Base-by-base conservation (phyloP, 2,888 invertebrate genomes). In the Lepas anatifera region DNA sequence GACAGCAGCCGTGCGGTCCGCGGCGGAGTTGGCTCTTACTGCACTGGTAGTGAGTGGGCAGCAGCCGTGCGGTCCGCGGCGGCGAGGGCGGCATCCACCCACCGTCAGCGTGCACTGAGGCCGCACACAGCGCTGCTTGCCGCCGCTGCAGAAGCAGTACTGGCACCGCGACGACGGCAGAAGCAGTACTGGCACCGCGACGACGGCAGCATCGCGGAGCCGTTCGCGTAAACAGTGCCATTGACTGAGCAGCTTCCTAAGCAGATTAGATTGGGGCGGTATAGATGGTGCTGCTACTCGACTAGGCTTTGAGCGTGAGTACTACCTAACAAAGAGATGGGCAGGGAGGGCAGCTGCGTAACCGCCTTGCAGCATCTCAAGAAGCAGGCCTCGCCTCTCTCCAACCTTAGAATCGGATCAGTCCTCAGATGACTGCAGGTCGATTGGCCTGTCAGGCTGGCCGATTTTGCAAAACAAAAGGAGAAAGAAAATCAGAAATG, bases 111-210 rank as follows among this genome's bases (percentile, higher is more conserved):
- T 71, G 80, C 93, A 93, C 77, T 87, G 86, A 0, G 92, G 92
- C 73, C 87, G 85, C 69, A 92, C 88, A 80, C 93, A 93, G 76
- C 86, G 85, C 75, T 88, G 85, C 69, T 82, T 82, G 7, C 89
- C 90, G 41, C 84, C 82, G 75, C 90, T 86, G 78, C 93, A 93
- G 81, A 89, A 93, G 81, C 93, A 93, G 80, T 90, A 89, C 80
- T 91, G 89, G 81, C 93, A 93, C n/a, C n/a, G 7, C 89, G 89
- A 39, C 84, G 82, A 75, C 90, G 86, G 78, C 93, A 93, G 81
- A 89, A 93, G 81, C 93, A 93, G 80, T 90, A 89, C 80, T 91
- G 89, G 81, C 93, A 93, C n/a, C 87, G 84, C 72, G 86, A 85
- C 27, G 86, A 85, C 7, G 89, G 86, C 74, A 86, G 84, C 89